phyloP scores from a whole-genome alignment of 1,140 invertebrate genomes.

The Meloidogyne floridensis region DNA sequence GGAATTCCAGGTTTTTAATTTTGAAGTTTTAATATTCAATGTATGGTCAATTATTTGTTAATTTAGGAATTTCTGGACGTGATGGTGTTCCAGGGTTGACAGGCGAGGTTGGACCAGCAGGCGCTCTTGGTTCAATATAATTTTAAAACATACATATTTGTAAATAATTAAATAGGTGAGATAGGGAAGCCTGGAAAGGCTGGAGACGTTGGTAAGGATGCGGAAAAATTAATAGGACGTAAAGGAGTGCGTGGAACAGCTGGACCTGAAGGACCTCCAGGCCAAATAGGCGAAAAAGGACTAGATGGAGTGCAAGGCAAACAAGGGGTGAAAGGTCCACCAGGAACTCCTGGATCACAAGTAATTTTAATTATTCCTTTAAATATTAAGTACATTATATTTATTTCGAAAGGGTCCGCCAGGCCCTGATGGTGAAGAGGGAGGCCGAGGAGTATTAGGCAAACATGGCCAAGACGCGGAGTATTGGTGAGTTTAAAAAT shows the following conservation, averaged over 20 bases:
- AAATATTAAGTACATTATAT: background rate
- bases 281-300: slow-evolving; percentile 34
- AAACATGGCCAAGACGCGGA: slow-evolving; percentile 17
- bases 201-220: slow-evolving; percentile 49
- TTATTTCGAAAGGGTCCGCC: background rate
- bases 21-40: background rate
- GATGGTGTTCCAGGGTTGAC: slow-evolving; percentile 38
- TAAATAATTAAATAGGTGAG: slow-evolving; percentile 21
- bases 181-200: slow-evolving; percentile 39
- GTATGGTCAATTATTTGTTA: slow-evolving; percentile 31
- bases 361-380: background rate
- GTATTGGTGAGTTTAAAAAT: slow-evolving; percentile 8
- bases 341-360: slow-evolving; percentile 39
- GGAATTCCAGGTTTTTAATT: background rate
- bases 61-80: slow-evolving; percentile 42
- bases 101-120: slow-evolving; percentile 39
- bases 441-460: slow-evolving; percentile 6
- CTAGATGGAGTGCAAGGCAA: slow-evolving; percentile 34
- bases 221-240: slow-evolving; percentile 53
- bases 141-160: background rate
- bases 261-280: slow-evolving; percentile 36
- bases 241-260: slow-evolving; percentile 47
- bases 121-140: slow-evolving; percentile 5
- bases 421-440: slow-evolving; percentile 26
- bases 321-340: slow-evolving; percentile 33